phyloP scores from a whole-genome alignment of 2,797 vertebrate species.

The Urosaurus nigricauda region DNA sequence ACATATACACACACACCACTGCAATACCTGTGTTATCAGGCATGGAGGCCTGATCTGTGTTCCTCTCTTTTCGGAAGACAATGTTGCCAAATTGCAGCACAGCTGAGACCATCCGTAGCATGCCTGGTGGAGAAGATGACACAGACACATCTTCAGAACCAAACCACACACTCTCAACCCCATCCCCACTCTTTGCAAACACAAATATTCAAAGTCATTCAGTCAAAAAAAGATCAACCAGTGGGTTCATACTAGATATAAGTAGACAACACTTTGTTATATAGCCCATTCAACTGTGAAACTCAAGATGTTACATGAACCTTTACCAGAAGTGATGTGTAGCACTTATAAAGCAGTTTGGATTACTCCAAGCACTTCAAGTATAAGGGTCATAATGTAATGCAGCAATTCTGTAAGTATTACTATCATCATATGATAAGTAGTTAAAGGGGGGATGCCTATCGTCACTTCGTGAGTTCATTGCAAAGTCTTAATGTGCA shows the following conservation, averaged over 20 bases:
- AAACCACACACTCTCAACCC: not conserved
- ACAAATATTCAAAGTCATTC: not conserved
- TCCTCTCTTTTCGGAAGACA: constrained; percentile 88
- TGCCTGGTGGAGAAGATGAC: constrained; percentile 76
- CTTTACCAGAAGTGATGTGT: not conserved
- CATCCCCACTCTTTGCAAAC: not conserved
- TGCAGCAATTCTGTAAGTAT: too few relatives aligned
- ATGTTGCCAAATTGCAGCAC: constrained; percentile 94
- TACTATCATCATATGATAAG: too few relatives aligned
- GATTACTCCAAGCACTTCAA: not conserved
- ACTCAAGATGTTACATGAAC: not conserved
- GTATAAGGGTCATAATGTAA: not conserved
- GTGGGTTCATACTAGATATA: too few relatives aligned
- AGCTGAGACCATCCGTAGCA: constrained; percentile 89
- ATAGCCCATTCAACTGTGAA: not conserved
- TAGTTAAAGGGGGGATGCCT: too few relatives aligned
- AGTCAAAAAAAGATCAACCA: not conserved
- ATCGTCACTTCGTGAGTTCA: too few relatives aligned
- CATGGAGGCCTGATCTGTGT: constrained; percentile 93
- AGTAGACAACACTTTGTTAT: not conserved
- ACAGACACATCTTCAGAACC: not conserved
- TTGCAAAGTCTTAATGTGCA: too few relatives aligned
- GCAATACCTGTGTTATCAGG: constrained; percentile 88
- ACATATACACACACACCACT: not conserved
- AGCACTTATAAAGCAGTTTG: not conserved